Conservation (phyloP, 2,888 invertebrate genomes). For the Nymphalis polychloros region DNA sequence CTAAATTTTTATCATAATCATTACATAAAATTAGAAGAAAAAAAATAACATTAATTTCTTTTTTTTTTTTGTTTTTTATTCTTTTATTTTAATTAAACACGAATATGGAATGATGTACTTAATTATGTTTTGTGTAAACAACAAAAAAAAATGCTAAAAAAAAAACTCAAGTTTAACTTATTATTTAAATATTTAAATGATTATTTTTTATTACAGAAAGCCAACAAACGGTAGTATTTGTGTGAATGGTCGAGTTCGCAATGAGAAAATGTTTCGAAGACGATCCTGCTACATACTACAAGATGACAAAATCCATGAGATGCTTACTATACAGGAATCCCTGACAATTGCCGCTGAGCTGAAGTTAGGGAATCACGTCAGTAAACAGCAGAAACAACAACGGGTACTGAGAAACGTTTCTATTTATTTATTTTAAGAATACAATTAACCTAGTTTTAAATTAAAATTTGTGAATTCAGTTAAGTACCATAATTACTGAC, state of each 20-base stretch:
- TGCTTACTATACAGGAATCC: conserved; percentile 92
- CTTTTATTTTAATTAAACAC: too few relatives aligned
- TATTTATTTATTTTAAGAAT: neutral
- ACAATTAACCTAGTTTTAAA: too few relatives aligned
- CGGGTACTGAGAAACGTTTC: conserved; percentile 74
- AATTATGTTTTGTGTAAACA: neutral
- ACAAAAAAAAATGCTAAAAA: too few relatives aligned
- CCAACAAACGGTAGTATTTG: conserved; percentile 84
- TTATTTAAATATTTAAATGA: neutral
- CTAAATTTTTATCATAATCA: too few relatives aligned
- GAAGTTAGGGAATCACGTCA: conserved; percentile 87
- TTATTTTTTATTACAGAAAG: conserved; percentile 56
- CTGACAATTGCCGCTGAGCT: conserved; percentile 93
- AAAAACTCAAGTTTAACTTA: too few relatives aligned
- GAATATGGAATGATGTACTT: too few relatives aligned
- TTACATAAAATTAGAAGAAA: too few relatives aligned
- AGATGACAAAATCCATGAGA: conserved; percentile 89
- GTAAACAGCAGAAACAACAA: conserved; percentile 82
- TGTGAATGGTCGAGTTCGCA: conserved; percentile 86
- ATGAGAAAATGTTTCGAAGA: conserved; percentile 85
- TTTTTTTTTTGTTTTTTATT: too few relatives aligned
- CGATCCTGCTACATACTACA: conserved; percentile 95
- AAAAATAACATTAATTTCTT: too few relatives aligned
- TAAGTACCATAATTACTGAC: too few relatives aligned
- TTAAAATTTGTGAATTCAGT: too few relatives aligned